A percentile compares a stretch with the other conserved stretches of the same genome.
phyloP scores from a whole-genome alignment of 2,888 invertebrate genomes.

The Tholera decimalis region DNA sequence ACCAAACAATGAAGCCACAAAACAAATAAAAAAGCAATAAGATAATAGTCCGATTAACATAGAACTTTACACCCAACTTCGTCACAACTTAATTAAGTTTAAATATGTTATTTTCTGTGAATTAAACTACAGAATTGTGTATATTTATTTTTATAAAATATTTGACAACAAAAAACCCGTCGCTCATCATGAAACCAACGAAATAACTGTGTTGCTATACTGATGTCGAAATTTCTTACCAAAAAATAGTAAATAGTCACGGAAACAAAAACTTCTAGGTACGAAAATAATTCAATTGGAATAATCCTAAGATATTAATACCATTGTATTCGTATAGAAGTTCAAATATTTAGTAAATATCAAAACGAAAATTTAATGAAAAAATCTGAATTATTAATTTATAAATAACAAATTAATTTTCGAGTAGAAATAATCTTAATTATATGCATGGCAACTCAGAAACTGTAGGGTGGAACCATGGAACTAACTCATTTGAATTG shows the following conservation, averaged over 20 bases:
- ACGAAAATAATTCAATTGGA: not conserved
- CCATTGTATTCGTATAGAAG: no score
- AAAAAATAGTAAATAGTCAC: not conserved
- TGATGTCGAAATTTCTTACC: not conserved
- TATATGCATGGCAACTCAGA: slow-evolving; percentile 2
- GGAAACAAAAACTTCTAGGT: not conserved
- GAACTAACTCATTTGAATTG: not conserved
- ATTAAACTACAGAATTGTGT: slow-evolving; percentile 28
- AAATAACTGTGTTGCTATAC: slow-evolving; percentile 51
- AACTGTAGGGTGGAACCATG: not conserved
- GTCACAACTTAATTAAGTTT: slow-evolving; percentile 13
- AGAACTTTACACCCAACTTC: slow-evolving; percentile 31
- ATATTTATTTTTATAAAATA: slow-evolving; percentile 56
- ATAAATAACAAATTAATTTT: no score
- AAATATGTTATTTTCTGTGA: slow-evolving; percentile 11
- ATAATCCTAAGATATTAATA: no score
- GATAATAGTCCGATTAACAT: slow-evolving; percentile 36
- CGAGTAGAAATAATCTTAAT: not conserved
- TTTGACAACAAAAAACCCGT: slow-evolving; percentile 70
- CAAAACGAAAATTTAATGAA: no score
- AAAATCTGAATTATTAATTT: no score
- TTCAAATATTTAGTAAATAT: no score
- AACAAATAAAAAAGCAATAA: slow-evolving; percentile 53
- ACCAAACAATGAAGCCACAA: slow-evolving; percentile 68
- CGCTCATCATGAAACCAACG: slow-evolving; percentile 51